Base-by-base conservation (phyloP, 2,797 vertebrate genomes). In the Taeniopygia guttata region DNA sequence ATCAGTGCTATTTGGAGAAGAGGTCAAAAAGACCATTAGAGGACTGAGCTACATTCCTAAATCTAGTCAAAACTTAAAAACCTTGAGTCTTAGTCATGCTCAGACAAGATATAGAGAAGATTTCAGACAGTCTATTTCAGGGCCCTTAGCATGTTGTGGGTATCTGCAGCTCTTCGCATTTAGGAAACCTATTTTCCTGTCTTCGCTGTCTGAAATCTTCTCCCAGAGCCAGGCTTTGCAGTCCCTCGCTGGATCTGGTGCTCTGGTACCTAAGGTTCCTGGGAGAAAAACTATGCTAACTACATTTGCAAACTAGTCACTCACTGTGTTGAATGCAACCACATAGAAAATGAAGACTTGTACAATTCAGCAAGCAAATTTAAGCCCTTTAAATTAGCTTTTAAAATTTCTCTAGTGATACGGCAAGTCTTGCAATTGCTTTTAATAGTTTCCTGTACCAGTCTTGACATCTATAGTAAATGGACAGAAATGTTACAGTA, bases 181-280 rank as follows among this genome's bases (percentile, higher is more conserved):
- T 72, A 40, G 75, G 38, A 85, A 91, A 58, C 2, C 1, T 16
- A 23, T 76, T 87, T 42, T 29, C 19, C 19, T 9, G 2, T 56
- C 26, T 82, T 84, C 67, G 16, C 7, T 66, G 3, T 87, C 13
- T 64, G 72, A 84, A 64, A 14, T 38, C 17, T 68, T 72, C 10
- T 67, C 17, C 17, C 16, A 56, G 56, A 68, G 11, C 8, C 84
- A 55, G 29, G 16, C 14, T 91, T 42, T 82, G 25, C 63, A 66
- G 29, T 73, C 12, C 5, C 11, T 84, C 0, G 0, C 27, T 67
- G 43, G 10, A 5, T 58, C 27, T 75, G 58, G 55, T 58, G n/a
- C 20, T 67, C 40, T 73, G 36, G 21, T 25, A 55, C 26, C 32
- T 59, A 48, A 73, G 14, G 18, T 62, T 15, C 20, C 7, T 48